Conservation (phyloP, 2,113 vertebrate genomes). For the Galemys pyrenaicus region DNA sequence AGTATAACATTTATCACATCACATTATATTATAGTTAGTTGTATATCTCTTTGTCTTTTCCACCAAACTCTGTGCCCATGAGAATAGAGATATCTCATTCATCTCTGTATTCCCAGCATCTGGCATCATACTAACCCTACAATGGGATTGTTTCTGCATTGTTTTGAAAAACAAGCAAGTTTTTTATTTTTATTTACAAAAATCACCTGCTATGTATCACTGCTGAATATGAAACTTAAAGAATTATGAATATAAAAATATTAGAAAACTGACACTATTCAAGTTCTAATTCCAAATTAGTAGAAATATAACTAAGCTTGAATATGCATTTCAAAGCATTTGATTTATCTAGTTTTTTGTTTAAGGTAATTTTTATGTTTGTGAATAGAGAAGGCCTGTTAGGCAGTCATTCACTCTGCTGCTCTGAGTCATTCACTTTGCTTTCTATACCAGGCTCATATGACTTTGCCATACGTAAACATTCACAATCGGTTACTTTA, state of each 20-base stretch:
- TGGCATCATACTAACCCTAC: neutral
- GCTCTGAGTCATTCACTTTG: neutral
- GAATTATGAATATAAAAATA: neutral
- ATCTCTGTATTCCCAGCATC: neutral
- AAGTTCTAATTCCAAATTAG: neutral
- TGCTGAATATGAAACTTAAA: neutral
- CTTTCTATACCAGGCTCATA: neutral
- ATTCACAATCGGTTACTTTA: neutral
- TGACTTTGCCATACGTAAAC: neutral
- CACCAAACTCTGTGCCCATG: neutral
- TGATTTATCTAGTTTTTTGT: neutral
- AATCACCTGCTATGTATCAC: neutral
- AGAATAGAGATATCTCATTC: constrained; percentile 33
- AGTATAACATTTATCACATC: constrained; percentile 47
- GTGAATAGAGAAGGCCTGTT: neutral
- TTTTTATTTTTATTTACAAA: neutral
- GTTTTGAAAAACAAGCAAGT: constrained; percentile 20
- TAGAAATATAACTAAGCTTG: neutral
- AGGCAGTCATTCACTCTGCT: neutral
- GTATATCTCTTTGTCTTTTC: constrained; percentile 47
- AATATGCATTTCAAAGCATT: neutral
- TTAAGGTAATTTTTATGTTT: neutral
- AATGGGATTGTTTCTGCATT: neutral
- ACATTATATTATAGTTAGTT: constrained; percentile 44
- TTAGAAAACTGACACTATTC: neutral